Conservation (phyloP, 2,113 vertebrate genomes). For the Ameiurus melas region DNA sequence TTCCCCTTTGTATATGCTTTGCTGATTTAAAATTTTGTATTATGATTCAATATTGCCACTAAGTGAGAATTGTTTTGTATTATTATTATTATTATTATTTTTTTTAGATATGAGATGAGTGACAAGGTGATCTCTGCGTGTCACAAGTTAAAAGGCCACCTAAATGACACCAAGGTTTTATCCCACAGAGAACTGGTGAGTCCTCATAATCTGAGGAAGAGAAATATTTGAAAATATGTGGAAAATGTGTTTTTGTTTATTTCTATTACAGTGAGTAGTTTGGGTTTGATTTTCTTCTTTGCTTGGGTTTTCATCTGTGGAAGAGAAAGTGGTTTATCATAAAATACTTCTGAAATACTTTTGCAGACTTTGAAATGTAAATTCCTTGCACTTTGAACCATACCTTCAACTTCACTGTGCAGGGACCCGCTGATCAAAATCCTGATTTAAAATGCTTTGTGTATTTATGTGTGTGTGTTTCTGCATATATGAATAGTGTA, state of each 20-base stretch:
- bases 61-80: conserved; percentile 9
- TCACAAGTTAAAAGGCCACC: conserved; percentile 81
- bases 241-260: conserved; percentile 13
- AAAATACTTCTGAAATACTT: conserved; percentile 6
- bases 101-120: conserved; percentile 82
- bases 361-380: conserved; percentile 28
- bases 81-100: too few relatives aligned
- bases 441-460: background rate
- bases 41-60: background rate
- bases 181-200: conserved; percentile 89
- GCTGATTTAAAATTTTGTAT: background rate
- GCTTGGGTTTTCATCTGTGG: background rate
- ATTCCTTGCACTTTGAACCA: background rate
- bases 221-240: background rate
- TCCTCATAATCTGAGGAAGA: conserved; percentile 28
- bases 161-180: conserved; percentile 79
- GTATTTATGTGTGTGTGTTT: too few relatives aligned
- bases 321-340: conserved; percentile 22
- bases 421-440: background rate
- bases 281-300: background rate
- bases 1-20: background rate
- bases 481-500: too few relatives aligned
- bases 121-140: conserved; percentile 90
- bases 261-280: background rate
- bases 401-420: background rate